Evolutionary conservation across 2,888 invertebrate species (phyloP), one percentile per base, ranked within the genome.

Genomic region (Machimus atricapillus): DNA sequence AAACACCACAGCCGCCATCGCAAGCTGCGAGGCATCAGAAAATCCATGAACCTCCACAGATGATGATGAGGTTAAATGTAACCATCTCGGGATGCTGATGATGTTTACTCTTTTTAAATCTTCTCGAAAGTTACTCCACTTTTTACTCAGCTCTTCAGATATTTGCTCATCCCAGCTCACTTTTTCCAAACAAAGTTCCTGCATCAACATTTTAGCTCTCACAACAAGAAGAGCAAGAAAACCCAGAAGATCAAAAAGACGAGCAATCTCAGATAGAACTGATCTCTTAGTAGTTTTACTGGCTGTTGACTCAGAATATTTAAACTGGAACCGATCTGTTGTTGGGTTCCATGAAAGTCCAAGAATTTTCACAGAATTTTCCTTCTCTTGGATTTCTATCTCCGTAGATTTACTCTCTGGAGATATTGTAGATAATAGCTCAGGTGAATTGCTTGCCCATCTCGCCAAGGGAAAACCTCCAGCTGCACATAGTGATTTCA

Each of bases 261-360:
- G 82, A 83, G 83, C 87, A 19, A 83, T 73, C 58, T 82, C 73
- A 40, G 87, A 87, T 74, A 87, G 31, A 27, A 87, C 74, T 27
- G 19, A 31, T n/a, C 83, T 58, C 40, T 87, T 83, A 14, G 43
- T 43, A n/a, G 34, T 31, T 14, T 16, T 6, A 34, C 34, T 74
- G 3, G 79, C 37, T 31, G 31, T 31, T 31, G 31, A 31, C 31
- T 31, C 31, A 31, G 31, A 31, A 31, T 31, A 31, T 19, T 78
- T 56, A 27, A 46, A 40, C n/a, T 46, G n/a, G 66, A 66, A n/a
- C 8, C 7, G n/a, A n/a, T 78, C 31, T 19, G 27, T 23, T 3
- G 14, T 2, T 23, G 74, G 74, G 7, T 23, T 74, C 74, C 74
- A 74, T 14, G 27, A 12, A 9, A 74, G 12, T 74, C 74, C 74